phyloP scores from a whole-genome alignment of 2,113 vertebrate genomes.

The Trogon melanurus region DNA sequence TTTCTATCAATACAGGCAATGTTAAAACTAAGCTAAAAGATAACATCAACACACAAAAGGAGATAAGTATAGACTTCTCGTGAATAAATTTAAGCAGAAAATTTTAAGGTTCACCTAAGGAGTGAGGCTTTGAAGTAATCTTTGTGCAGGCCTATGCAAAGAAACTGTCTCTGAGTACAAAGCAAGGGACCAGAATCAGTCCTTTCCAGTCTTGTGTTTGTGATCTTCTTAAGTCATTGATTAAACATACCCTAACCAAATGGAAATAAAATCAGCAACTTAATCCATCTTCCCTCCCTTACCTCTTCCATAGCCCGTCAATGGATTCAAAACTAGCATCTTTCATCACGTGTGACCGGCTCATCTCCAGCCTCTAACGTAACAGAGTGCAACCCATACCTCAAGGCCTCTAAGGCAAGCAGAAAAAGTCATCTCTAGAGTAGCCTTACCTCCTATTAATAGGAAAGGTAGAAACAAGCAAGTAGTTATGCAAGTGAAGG shows the following conservation, averaged over 20 bases:
- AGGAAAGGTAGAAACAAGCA: background rate
- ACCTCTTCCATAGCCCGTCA: background rate
- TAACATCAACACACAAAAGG: background rate
- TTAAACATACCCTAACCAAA: background rate
- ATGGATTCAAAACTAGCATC: background rate
- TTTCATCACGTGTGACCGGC: background rate
- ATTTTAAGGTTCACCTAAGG: background rate
- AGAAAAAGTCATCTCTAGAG: background rate
- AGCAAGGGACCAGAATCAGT: background rate
- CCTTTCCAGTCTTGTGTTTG: background rate
- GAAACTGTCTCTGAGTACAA: background rate
- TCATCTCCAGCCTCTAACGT: background rate
- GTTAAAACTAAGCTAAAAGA: background rate
- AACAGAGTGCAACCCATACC: background rate
- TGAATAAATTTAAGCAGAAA: background rate
- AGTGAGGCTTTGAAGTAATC: background rate
- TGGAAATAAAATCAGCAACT: background rate
- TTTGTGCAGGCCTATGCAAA: background rate
- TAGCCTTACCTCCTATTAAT: background rate
- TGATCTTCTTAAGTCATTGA: background rate
- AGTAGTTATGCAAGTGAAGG: background rate
- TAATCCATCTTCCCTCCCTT: background rate
- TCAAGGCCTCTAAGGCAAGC: background rate
- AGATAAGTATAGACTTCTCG: background rate
- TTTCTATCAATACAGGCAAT: background rate